Base-by-base conservation (phyloP, 2,113 vertebrate genomes). In the Hippocampus guttulatus region DNA sequence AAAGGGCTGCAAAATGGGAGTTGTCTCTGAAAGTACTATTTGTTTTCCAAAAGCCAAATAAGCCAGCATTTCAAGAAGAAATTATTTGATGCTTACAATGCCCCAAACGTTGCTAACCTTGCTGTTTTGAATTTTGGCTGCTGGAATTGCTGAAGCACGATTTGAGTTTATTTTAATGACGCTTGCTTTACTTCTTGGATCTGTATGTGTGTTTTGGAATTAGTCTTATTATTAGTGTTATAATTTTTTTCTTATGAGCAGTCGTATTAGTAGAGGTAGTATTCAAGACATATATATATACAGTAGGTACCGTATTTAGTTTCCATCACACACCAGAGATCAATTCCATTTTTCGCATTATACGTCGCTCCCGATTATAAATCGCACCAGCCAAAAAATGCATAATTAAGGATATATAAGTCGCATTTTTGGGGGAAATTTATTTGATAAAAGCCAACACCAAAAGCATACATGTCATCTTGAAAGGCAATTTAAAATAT, bases 1-100 rank as follows among this genome's bases (percentile, higher is more conserved):
- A 16, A 73, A 75, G 61, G 54, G 85, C 79, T 88, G 78, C 86
- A 87, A 84, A 88, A 88, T 79, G 82, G 30, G 30, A 61, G 27
- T 30, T 60, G 57, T 33, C 7, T 16, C 33, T 61, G 23, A 61
- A 33, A 33, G 58, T 61, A 30, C 5, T 18, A 33, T 61, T 38
- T 33, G 27, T 61, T 18, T 61, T 61, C 27, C 58, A 33, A 27
- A 61, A 30, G 16, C 27, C 58, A 61, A 33, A 61, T 61, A 18
- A 30, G 27, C 8, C 27, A 18, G 8, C 27, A 61, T 33, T 61
- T 15, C 27, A 15, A 27, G 58, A 33, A 33, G 16, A 61, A 33
- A 61, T 61, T 30, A 61, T 61, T 30, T 61, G 27, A 61, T 33
- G 25, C 27, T 18, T 33, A 33, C 2, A 16, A 61, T 30, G 58